A percentile compares a stretch with the other conserved stretches of the same genome.
Conservation (phyloP, 2,797 vertebrate genomes). For the Micromesistius poutassou region DNA sequence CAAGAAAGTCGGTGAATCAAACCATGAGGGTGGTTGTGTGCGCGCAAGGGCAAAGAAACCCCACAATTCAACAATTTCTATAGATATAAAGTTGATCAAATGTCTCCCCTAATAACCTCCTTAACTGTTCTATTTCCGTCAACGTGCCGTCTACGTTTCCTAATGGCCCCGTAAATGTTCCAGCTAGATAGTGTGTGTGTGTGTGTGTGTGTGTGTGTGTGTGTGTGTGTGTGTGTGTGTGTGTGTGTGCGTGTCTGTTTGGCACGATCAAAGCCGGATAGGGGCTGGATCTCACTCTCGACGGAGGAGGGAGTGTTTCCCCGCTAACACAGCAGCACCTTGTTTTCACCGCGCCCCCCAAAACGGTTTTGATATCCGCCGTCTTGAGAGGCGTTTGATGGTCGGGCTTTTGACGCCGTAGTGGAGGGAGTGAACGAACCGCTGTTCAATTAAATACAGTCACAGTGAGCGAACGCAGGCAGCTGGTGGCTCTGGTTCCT, state of each 20-base stretch:
- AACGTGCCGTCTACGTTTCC: background rate
- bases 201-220: no score
- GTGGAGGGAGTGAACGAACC: background rate
- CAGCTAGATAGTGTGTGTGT: no score
- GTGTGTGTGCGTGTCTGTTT: no score
- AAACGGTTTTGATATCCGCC: background rate
- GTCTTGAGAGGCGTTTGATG: background rate
- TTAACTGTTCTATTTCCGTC: background rate
- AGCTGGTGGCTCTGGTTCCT: background rate
- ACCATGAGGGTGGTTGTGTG: background rate
- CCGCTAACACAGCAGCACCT: background rate
- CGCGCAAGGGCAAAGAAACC: no score
- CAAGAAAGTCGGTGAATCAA: background rate
- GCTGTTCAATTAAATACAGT: slow-evolving; percentile 2
- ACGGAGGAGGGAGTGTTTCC: background rate
- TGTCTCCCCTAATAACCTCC: background rate
- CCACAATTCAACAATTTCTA: background rate
- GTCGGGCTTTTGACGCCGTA: background rate
- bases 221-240: no score
- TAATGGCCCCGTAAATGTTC: no score
- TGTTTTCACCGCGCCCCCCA: background rate
- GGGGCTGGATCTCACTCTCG: no score
- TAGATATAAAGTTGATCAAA: background rate
- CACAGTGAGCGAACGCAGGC: background rate
- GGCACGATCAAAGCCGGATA: no score